Conservation (phyloP, 2,888 invertebrate species). For the Limnephilus lunatus region DNA sequence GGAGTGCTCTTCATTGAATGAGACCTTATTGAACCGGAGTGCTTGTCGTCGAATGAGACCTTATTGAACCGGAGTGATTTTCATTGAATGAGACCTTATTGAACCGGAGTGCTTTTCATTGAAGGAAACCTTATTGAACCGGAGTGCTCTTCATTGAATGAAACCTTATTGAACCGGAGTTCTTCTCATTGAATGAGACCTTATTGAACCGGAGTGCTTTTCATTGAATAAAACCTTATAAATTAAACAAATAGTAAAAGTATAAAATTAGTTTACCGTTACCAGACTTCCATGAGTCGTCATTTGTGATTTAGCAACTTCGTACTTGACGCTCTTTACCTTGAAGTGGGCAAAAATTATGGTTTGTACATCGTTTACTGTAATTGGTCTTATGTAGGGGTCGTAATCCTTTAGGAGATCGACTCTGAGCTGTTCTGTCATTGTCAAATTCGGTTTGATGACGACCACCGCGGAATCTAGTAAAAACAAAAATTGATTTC, state of each 20-base stretch:
- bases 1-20: no score
- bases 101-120: no score
- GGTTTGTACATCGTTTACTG: constrained; percentile 69
- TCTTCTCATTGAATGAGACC: no score
- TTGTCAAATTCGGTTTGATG: constrained; percentile 73
- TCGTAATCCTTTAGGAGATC: constrained; percentile 75
- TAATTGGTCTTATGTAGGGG: constrained; percentile 69
- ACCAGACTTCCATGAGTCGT: constrained; percentile 66
- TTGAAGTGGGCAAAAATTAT: constrained; percentile 69
- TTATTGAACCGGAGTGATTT: no score
- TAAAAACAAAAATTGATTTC: not conserved
- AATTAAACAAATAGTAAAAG: not conserved
- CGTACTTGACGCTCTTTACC: constrained; percentile 71
- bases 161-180: no score
- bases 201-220: no score
- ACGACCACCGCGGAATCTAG: constrained; percentile 72
- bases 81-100: no score
- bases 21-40: no score
- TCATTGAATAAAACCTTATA: no score
- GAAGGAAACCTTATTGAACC: no score
- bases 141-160: no score
- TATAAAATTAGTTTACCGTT: constrained; percentile 39
- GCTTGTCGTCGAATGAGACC: no score
- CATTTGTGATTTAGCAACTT: constrained; percentile 71
- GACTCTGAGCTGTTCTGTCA: constrained; percentile 76